Evolutionary conservation across 2,113 vertebrate species (phyloP).

Genomic region (Tringa solitaria): DNA sequence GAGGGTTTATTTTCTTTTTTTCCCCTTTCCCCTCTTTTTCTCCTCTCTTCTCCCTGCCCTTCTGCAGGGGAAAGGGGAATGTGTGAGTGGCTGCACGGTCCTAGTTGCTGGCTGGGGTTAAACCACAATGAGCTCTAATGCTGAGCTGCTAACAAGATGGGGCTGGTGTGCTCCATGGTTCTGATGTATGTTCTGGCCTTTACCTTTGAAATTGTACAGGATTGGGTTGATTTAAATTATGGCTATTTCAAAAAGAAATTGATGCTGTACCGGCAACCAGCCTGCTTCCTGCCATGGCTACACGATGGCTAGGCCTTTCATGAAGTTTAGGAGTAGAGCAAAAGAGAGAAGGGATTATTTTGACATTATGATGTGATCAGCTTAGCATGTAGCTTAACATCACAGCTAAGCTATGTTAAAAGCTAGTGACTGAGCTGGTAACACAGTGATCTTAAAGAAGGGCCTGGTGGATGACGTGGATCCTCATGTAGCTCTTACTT

Average conservation of each 20-base stretch:
- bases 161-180: neutral
- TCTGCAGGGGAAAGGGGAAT: neutral
- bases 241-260: neutral
- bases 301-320: neutral
- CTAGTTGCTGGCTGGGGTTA: neutral
- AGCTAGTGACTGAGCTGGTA: neutral
- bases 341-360: constrained; percentile 9
- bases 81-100: neutral
- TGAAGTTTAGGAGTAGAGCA: neutral
- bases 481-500: neutral
- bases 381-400: constrained; percentile 19
- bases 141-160: neutral
- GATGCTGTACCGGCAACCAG: neutral
- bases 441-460: neutral
- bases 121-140: neutral
- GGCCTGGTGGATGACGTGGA: neutral
- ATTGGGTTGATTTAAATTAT: neutral
- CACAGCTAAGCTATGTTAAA: constrained; percentile 19
- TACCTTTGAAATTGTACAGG: neutral
- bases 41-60: neutral
- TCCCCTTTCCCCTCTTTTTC: neutral
- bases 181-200: neutral
- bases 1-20: neutral
- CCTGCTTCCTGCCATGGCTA: neutral
- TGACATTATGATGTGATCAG: neutral